phyloP scores from a whole-genome alignment of 2,113 vertebrate genomes.

The Dromiciops gliroides region DNA sequence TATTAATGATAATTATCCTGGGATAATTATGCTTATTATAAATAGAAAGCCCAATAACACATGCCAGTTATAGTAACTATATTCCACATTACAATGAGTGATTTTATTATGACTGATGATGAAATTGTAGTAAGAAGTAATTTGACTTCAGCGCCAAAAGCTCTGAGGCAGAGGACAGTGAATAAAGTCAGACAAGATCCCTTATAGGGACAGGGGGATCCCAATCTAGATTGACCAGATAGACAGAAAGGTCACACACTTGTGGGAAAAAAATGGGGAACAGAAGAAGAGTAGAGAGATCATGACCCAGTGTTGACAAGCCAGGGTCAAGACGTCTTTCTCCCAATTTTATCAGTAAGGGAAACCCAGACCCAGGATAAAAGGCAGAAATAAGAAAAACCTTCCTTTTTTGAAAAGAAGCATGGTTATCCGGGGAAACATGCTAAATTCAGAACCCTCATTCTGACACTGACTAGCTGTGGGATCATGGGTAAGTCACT shows the following conservation, averaged over 20 bases:
- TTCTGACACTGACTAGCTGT: background rate
- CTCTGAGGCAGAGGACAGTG: background rate
- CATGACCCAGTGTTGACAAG: background rate
- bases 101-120: constrained; percentile 70
- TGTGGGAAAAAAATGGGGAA: background rate
- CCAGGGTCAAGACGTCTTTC: background rate
- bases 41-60: constrained; percentile 65
- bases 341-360: background rate
- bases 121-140: constrained; percentile 35
- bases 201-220: background rate
- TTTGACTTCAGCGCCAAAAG: constrained; percentile 59
- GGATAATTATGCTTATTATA: constrained; percentile 65
- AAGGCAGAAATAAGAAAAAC: background rate
- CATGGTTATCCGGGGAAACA: background rate
- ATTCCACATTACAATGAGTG: constrained; percentile 67
- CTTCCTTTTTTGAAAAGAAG: background rate
- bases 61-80: constrained; percentile 61
- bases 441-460: background rate
- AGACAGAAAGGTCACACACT: background rate
- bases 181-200: background rate
- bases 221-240: background rate
- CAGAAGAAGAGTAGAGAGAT: background rate
- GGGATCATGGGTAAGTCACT: background rate
- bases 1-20: constrained; percentile 63
- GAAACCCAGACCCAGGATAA: background rate